These are phyloP conservation scores for Hypomecis atomaria DNA, from an alignment of 2,888 invertebrate species.

Conservation along the genomic window DNA sequence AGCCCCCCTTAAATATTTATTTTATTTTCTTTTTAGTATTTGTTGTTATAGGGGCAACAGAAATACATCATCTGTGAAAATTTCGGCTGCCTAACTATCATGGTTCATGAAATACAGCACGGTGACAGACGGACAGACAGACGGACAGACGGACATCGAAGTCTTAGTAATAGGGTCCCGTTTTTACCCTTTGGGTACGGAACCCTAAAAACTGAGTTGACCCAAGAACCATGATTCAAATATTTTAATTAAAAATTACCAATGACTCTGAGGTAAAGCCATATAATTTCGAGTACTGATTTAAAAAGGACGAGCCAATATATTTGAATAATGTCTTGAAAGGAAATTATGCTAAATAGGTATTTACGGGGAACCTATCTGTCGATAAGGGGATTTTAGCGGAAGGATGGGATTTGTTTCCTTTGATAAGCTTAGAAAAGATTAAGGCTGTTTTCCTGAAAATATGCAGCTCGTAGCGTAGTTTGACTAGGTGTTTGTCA, in stretches of 20 bases:
- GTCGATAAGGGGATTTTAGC: slow-evolving; percentile 14
- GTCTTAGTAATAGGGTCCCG: no score
- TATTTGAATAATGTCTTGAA: slow-evolving; percentile 17
- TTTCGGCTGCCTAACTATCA: no score
- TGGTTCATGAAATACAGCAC: no score
- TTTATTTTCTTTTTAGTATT: no score
- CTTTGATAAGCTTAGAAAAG: slow-evolving; percentile 13
- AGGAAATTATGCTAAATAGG: slow-evolving; percentile 19
- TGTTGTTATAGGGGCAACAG: no score
- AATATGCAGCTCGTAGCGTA: no score
- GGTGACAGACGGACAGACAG: no score
- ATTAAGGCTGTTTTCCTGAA: neutral
- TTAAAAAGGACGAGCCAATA: slow-evolving; percentile 11
- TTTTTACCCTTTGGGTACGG: neutral
- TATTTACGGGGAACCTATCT: slow-evolving; percentile 11
- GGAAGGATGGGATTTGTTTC: slow-evolving; percentile 6
- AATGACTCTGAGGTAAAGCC: neutral
- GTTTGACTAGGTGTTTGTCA: no score
- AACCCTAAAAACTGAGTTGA: neutral
- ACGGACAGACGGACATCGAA: no score
- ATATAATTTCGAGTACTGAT: slow-evolving; percentile 8
- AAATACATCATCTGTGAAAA: no score
- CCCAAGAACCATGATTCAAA: no score
- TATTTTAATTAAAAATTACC: neutral
- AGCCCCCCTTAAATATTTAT: no score